Percentiles rank a stretch among this genome's conserved stretches.
Evolutionary conservation across 2,888 invertebrate species (phyloP).

Genomic region (Drymonia ruficornis): DNA sequence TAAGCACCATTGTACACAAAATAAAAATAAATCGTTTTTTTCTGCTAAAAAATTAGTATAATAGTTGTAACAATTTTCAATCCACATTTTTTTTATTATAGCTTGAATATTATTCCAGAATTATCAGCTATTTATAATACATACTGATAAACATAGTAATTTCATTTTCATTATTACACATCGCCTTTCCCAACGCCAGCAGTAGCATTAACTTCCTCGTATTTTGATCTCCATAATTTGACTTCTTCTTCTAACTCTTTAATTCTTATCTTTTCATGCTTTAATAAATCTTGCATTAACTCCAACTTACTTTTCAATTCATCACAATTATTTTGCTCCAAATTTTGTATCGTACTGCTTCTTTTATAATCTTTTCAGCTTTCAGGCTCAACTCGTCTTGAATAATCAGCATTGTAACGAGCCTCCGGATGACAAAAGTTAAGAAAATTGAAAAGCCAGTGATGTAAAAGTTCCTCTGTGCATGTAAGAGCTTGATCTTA

Average conservation of each 20-base stretch:
- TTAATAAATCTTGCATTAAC: constrained; percentile 44
- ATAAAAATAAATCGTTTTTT: too few species aligned
- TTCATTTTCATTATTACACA: constrained; percentile 44
- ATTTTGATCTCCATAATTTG: constrained; percentile 58
- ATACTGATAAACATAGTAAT: too few species aligned
- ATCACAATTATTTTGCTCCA: constrained; percentile 41
- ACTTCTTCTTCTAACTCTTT: constrained; percentile 57
- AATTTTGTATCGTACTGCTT: constrained; percentile 77
- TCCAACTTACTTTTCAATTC: constrained; percentile 51
- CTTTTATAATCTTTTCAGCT: constrained; percentile 87
- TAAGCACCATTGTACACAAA: too few species aligned
- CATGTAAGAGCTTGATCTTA: constrained; percentile 89
- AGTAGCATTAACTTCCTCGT: constrained; percentile 45
- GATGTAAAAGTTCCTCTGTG: constrained; percentile 92
- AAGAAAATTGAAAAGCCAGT: constrained; percentile 91
- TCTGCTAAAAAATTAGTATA: too few species aligned
- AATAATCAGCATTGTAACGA: constrained; percentile 86
- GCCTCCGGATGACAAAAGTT: constrained; percentile 87
- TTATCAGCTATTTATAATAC: too few species aligned
- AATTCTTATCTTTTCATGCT: constrained; percentile 47
- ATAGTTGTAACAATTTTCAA: too few species aligned
- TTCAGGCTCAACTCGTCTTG: constrained; percentile 86
- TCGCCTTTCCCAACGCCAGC: constrained; percentile 43
- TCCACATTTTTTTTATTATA: too few species aligned
- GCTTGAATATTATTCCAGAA: too few species aligned